These are phyloP conservation scores for Drepanosiphum platanoidis DNA, from an alignment of 2,888 invertebrate species.

Conservation along the genomic window DNA sequence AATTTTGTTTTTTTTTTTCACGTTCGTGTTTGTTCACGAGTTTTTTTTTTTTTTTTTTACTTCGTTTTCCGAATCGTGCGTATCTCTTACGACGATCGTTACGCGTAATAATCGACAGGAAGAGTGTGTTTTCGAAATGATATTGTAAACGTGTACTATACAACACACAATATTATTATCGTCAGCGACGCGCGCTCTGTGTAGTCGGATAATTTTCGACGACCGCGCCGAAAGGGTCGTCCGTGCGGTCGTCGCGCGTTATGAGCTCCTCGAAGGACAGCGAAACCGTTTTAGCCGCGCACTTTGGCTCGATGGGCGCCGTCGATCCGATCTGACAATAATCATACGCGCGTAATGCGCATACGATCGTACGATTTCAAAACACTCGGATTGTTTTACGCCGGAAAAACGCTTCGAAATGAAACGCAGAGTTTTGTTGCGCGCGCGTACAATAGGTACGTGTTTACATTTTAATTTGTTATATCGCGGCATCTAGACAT, in stretches of 20 bases:
- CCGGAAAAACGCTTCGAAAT: background rate
- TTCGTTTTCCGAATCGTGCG: background rate
- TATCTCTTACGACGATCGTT: slow-evolving; percentile 42
- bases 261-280: too few species aligned
- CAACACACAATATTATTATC: background rate
- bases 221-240: background rate
- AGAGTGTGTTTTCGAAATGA: slow-evolving; percentile 24
- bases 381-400: background rate
- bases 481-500: background rate
- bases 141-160: background rate
- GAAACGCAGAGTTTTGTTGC: background rate
- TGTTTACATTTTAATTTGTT: background rate
- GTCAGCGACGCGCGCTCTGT: background rate
- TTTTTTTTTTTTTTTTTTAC: background rate
- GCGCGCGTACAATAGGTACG: background rate
- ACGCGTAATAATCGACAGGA: slow-evolving; percentile 14
- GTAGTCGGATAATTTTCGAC: background rate
- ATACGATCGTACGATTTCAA: too few species aligned
- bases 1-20: background rate
- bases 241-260: too few species aligned
- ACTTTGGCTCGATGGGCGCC: too few species aligned
- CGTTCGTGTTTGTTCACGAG: slow-evolving; percentile 34
- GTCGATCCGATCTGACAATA: too few species aligned
- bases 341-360: too few species aligned
- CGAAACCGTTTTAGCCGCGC: too few species aligned